Evolutionary conservation across 2,113 vertebrate genomes (phyloP), one percentile per base, ranked within the genome.

Genomic region (Candoia aspera): DNA sequence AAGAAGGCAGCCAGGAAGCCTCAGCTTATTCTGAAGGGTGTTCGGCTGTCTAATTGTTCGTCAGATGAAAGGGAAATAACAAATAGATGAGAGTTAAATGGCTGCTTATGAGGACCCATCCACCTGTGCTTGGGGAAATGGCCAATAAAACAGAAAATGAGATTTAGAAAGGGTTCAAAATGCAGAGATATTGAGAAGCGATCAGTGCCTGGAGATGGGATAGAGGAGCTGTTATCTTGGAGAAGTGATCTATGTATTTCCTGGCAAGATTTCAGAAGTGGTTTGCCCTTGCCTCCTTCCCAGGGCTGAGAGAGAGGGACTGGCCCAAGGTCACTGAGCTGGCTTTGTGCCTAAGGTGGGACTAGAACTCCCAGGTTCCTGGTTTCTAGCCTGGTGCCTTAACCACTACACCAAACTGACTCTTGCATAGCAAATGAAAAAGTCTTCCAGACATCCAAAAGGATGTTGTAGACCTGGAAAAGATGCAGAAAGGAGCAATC

Each of bases 101-200:
- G 84, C 53, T 91, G 42, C 83, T 91, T 29, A 26, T 29, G 85
- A 46, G 54, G 42, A 58, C 21, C 60, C 85, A 53, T 42, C 84
- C 62, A 54, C 46, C 53, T 54, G 17, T 91, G 85, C 46, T 33
- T 79, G 91, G 17, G 62, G 91, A 57, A 49, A 54, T 53, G 84
- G 8, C 59, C 53, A 91, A 57, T 87, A 57, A 91, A 15, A 54
- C 23, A 91, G 90, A 85, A 91, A 91, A 91, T 87, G 49, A 87
- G 90, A 73, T 91, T 91, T 87, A 53, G 85, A 87, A 91, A 87
- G 49, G 37, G 33, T 49, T 46, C 10, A 8, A 53, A 53, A 11
- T 17, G 73, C n/a, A 84, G 83, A 42, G 60, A 2, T 29, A 6
- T 29, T n/a, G 59, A 49, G 68, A 58, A 73, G 68, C 24, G 21